Percentiles rank a stretch among this genome's conserved stretches.
Evolutionary conservation across 2,888 invertebrate species (phyloP).

Genomic region (Gymnocheta viridis): DNA sequence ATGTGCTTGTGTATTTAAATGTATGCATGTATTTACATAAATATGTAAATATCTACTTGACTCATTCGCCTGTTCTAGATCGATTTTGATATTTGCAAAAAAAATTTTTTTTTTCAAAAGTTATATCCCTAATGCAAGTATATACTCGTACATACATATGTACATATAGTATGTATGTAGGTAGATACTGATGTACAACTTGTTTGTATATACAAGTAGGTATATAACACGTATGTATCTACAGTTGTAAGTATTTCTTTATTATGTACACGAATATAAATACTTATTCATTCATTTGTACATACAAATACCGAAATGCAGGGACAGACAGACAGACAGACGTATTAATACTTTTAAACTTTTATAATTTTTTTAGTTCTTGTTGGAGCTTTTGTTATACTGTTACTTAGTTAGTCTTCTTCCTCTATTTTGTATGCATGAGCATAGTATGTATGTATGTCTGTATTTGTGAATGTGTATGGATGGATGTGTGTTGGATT

Average conservation of each 20-base stretch:
- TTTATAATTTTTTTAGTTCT: constrained; percentile 39
- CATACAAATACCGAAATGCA: background rate
- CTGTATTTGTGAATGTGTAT: background rate
- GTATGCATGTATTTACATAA: background rate
- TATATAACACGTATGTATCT: background rate
- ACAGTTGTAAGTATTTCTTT: background rate
- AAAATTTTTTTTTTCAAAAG: background rate
- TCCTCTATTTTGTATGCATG: constrained; percentile 18
- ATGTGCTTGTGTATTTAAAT: background rate
- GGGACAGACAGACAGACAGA: constrained; percentile 1
- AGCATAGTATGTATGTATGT: background rate
- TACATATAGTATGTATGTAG: background rate
- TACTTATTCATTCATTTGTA: constrained; percentile 28
- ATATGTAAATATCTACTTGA: background rate
- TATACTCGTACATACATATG: background rate
- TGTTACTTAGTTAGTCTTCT: constrained; percentile 39
- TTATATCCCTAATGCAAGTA: background rate
- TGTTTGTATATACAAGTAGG: too few species aligned
- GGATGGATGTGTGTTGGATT: background rate
- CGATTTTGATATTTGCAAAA: background rate
- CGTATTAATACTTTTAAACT: constrained; percentile 45
- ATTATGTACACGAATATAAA: constrained; percentile 8
- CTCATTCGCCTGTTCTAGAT: background rate
- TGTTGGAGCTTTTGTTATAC: constrained; percentile 22
- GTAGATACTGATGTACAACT: background rate